Base-by-base conservation (phyloP, 2,113 vertebrate genomes). In the Oophaga pumilio region DNA sequence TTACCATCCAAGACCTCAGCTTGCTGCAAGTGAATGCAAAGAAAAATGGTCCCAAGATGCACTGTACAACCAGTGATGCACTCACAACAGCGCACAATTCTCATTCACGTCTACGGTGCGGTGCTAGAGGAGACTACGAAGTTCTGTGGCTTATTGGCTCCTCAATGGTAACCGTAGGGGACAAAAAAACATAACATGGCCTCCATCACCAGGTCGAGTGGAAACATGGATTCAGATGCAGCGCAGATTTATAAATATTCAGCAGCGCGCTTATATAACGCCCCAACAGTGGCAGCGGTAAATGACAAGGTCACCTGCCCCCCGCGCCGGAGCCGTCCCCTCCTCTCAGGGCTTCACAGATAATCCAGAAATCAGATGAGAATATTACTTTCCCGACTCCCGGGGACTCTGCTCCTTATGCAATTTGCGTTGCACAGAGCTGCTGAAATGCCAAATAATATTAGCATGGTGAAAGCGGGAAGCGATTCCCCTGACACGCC, bases 361-460 rank as follows among this genome's bases (percentile, higher is more conserved):
- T 88, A 88, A 88, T 88, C 87, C 87, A 76, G 76, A 88, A 88
- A 88, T 88, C 87, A 88, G 59, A 88, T 88, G 57, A 66, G 87
- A 88, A 88, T 88, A 88, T 88, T 88, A 84, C 83, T 76, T 82
- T 68, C 80, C 71, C 49, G 71, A 84, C 87, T 88, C 87, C 87
- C 14, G 71, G 80, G 87, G 73, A 84, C 82, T 68, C 57, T 82
- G 24, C 79, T 87, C 80, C 86, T 87, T 87, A 87, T 87, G 86
- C 86, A 87, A 87, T 87, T 87, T 87, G 80, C 86, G 52, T 57
- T 76, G 86, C 79, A 53, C 86, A 87, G 80, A 88, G 87, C 81
- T 88, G 80, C 80, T 88, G 80, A 88, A 88, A 88, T 88, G 87
- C 87, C 87, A 88, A 88, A 88, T 77, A 88, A 77, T 88, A 88